These are phyloP conservation scores for Nyctereutes procyonoides DNA, from an alignment of 2,113 vertebrate genomes.

Conservation along the genomic window DNA sequence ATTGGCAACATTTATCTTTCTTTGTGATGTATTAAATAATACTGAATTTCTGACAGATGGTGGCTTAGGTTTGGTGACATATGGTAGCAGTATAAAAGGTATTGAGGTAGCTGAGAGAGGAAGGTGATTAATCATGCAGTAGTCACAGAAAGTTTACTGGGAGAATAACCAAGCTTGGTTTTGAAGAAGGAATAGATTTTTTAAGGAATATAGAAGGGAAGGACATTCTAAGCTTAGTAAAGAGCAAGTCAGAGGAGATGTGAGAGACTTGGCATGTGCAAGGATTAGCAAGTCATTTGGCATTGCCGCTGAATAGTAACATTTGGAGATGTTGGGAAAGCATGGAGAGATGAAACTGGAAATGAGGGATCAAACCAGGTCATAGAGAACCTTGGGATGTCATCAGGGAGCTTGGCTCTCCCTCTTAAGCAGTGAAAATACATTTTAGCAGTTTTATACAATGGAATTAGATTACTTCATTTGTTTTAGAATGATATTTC, in stretches of 20 bases:
- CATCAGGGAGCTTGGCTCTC: not conserved
- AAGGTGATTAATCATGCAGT: not conserved
- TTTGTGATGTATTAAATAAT: not conserved
- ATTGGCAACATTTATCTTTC: not conserved
- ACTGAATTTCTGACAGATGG: not conserved
- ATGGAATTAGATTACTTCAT: not conserved
- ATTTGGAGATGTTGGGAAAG: not conserved
- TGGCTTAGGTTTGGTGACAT: not conserved
- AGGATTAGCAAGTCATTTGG: rapidly evolving
- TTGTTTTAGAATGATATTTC: not conserved
- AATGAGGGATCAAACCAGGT: not conserved
- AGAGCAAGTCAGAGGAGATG: not conserved
- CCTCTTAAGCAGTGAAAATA: not conserved
- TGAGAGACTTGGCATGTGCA: not conserved
- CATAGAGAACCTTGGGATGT: not conserved
- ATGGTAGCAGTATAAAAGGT: not conserved
- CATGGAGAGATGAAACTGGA: not conserved
- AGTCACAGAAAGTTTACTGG: not conserved
- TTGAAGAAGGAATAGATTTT: not conserved
- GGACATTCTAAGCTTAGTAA: not conserved
- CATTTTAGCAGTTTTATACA: not conserved
- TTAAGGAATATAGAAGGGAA: not conserved
- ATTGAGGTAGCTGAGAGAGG: not conserved
- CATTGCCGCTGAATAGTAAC: not conserved
- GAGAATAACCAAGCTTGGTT: not conserved